Evolutionary conservation across 1,140 invertebrate genomes (phyloP), one percentile per base, ranked within the genome.

Genomic region (Catajapyx aquilonaris): DNA sequence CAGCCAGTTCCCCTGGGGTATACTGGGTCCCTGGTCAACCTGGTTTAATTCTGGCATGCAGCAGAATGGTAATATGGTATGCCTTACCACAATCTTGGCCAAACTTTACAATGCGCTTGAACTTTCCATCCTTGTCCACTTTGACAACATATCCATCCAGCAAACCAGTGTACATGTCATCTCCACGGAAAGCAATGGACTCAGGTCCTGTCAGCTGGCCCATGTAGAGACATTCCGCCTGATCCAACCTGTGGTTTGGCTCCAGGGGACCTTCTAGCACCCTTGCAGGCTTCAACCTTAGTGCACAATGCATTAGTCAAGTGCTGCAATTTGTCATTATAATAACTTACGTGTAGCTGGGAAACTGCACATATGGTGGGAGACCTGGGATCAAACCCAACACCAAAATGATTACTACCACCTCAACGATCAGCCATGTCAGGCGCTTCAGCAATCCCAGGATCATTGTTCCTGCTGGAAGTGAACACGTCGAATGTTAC

Each of bases 71-170:
- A 42, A 43, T 5, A 52, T 35, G 35, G 47, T 42, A 35, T 52
- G 48, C 46, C 36, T 52, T 54, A 41, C 62, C 64, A 54, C 64
- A 61, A 22, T 50, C 48, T 20, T 59, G 51, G 11, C 64, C 64
- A 61, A 40, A 64, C 44, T 41, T 57, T 15, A 41, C 43, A 37
- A 51, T 42, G n/a, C 42, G 35, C 31, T 43, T 36, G 36, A 47
- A 34, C n/a, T 46, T 41, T 20, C 38, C 46, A 38, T 45, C 34
- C 21, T 48, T 41, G n/a, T n/a, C n/a, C 1, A 48, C 41, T 31
- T 41, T 40, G 5, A 49, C 34, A 17, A 53, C 46, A 33, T 50
- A 40, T 4, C 50, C 52, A 15, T 46, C 52, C 42, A 48, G 49
- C 10, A 52, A 44, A 16, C 56, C 52, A n/a, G 46, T 46, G 37